Evolutionary conservation across 2,113 vertebrate species (phyloP).

Genomic region (Eudorcas thomsonii): DNA sequence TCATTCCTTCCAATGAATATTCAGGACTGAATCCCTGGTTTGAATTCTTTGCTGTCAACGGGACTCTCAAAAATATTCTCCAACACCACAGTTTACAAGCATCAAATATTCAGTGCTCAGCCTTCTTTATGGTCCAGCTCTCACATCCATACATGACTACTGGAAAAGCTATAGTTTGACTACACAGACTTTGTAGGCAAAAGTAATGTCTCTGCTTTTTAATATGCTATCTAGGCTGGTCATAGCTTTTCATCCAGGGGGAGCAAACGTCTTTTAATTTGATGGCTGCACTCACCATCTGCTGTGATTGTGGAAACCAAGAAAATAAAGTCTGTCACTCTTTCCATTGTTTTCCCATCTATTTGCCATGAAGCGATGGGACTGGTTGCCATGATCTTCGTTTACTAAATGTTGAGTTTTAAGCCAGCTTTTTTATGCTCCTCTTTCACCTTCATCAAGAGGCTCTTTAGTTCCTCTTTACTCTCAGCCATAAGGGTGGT

Average conservation of each 20-base stretch:
- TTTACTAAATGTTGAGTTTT: neutral
- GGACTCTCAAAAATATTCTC: neutral
- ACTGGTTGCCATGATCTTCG: neutral
- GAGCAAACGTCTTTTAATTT: neutral
- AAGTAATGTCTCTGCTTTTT: neutral
- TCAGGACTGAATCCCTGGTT: neutral
- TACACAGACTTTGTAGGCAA: neutral
- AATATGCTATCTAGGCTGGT: neutral
- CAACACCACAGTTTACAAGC: neutral
- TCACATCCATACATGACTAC: neutral
- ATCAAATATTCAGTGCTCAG: neutral
- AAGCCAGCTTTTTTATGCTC: neutral
- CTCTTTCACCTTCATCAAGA: neutral
- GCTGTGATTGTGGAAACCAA: neutral
- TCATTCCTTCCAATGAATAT: neutral
- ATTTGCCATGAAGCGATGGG: neutral
- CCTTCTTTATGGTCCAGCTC: neutral
- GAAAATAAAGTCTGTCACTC: neutral
- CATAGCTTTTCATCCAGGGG: neutral
- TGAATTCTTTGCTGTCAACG: neutral
- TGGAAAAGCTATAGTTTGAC: neutral
- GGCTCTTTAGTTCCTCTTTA: neutral
- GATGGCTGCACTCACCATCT: neutral
- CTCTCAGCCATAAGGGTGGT: fast-evolving
- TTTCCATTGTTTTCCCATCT: neutral